These are phyloP conservation scores for Nemotelus pantherinus DNA, from an alignment of 2,888 invertebrate species.

Conservation along the genomic window DNA sequence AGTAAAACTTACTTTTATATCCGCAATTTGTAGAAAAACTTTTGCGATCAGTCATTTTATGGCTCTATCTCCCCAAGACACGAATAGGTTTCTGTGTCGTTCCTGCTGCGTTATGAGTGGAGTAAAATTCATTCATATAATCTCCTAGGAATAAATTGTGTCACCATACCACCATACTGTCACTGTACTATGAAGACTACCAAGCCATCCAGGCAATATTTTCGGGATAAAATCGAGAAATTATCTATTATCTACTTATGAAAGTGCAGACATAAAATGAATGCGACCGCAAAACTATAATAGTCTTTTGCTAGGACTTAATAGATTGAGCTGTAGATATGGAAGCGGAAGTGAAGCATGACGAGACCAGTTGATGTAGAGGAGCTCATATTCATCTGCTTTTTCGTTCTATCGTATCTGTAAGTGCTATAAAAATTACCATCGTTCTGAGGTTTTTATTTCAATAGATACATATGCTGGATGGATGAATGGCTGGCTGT, in stretches of 20 bases:
- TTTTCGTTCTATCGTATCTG: neutral
- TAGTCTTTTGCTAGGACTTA: neutral
- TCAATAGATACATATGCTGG: neutral
- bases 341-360: neutral
- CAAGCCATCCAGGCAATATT: neutral
- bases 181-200: neutral
- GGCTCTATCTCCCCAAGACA: neutral
- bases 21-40: constrained; percentile 30
- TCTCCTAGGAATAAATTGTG: too few relatives aligned
- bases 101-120: neutral
- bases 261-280: neutral
- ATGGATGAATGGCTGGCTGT: neutral
- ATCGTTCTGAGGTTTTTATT: neutral
- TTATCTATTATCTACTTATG: constrained; percentile 35
- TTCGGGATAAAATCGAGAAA: constrained; percentile 21
- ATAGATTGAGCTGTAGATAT: neutral
- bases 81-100: neutral
- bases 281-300: neutral
- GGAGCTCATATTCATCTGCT: too few relatives aligned
- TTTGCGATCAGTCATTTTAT: constrained; percentile 34
- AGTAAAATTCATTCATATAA: too few relatives aligned
- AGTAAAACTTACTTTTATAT: constrained; percentile 24
- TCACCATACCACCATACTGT: too few relatives aligned
- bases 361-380: neutral
- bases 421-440: constrained; percentile 21